Base-by-base conservation (phyloP, 2,113 vertebrate genomes). In the Lutjanus erythropterus region DNA sequence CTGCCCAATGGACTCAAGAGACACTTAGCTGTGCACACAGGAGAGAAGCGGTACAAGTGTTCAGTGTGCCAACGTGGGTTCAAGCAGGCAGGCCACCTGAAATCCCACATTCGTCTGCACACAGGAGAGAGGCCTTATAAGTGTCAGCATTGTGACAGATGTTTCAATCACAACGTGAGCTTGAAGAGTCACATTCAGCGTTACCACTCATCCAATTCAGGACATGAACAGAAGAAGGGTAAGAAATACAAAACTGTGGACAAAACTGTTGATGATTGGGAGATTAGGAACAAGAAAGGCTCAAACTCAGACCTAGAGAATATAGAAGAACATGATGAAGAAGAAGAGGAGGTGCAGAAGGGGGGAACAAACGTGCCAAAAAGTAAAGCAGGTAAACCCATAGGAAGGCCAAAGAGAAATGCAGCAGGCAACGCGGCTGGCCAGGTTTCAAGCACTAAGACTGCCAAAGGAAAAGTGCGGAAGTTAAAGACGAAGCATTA, bases 131-230 rank as follows among this genome's bases (percentile, higher is more conserved):
- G 74, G 33, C 91, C 90, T 3, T 93, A 47, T 29, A 88, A 88
- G 62, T 93, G 91, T 72, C 76, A 71, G 72, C 69, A 79, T 1
- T 93, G 92, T 55, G 88, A 85, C 46, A 74, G 86, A 58, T n/a
- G 83, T 67, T 93, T 93, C 62, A 93, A 90, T 29, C 92, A 93
- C 83, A 93, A 93, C 21, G 86, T 92, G 53, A 91, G 89, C 70
- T 49, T 91, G 62, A 92, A 93, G 73, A 88, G 81, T 59, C 92
- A 93, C 1, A 1, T 85, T 9, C 83, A 88, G 67, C 85, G 83
- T 10, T 80, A 77, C 59, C 90, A 92, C 70, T 11, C 42, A 1
- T 14, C 41, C 0, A 18, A 7, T 10, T 67, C 69, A 9, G 72
- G 19, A 15, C 7, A 0, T 10, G 31, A 60, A 21, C 37, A 0